phyloP scores from a whole-genome alignment of 2,888 invertebrate genomes.

The Byasa hedistus region DNA sequence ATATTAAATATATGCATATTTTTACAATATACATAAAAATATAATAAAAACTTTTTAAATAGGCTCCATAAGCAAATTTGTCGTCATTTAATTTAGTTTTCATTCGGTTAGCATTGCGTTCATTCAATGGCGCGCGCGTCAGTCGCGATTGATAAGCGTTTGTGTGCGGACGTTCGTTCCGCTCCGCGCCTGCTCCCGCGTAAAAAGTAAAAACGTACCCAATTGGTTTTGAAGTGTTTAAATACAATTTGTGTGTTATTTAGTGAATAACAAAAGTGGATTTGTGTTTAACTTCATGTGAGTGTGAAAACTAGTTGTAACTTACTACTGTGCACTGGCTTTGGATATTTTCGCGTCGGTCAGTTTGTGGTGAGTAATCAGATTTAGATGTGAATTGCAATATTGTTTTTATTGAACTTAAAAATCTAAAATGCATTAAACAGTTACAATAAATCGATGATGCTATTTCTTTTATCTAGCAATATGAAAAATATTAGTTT shows the following conservation, averaged over 20 bases:
- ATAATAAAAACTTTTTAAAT: not conserved
- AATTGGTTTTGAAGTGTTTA: slow-evolving; percentile 51
- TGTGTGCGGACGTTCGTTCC: slow-evolving; percentile 44
- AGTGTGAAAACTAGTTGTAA: slow-evolving; percentile 58
- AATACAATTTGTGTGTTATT: slow-evolving; percentile 51
- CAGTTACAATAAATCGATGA: slow-evolving; percentile 8
- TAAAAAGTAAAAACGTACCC: slow-evolving; percentile 50
- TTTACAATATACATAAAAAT: no score
- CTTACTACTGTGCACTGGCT: slow-evolving; percentile 51
- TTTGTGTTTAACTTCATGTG: slow-evolving; percentile 54
- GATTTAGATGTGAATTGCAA: slow-evolving; percentile 7
- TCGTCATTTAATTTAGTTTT: slow-evolving; percentile 26
- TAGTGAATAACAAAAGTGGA: slow-evolving; percentile 46
- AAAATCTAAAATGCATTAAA: not conserved
- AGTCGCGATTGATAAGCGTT: slow-evolving; percentile 70
- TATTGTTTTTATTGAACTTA: slow-evolving; percentile 4
- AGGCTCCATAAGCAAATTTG: not conserved
- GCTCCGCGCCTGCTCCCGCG: slow-evolving; percentile 50
- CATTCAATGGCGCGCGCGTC: slow-evolving; percentile 49
- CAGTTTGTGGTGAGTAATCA: slow-evolving; percentile 67
- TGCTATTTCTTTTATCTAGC: slow-evolving; percentile 18
- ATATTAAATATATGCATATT: no score
- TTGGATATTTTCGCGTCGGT: slow-evolving; percentile 59
- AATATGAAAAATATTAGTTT: slow-evolving; percentile 16
- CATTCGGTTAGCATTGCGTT: slow-evolving; percentile 48